Conservation (phyloP, 2,888 invertebrate species). For the Leptodirus hochenwartii region DNA sequence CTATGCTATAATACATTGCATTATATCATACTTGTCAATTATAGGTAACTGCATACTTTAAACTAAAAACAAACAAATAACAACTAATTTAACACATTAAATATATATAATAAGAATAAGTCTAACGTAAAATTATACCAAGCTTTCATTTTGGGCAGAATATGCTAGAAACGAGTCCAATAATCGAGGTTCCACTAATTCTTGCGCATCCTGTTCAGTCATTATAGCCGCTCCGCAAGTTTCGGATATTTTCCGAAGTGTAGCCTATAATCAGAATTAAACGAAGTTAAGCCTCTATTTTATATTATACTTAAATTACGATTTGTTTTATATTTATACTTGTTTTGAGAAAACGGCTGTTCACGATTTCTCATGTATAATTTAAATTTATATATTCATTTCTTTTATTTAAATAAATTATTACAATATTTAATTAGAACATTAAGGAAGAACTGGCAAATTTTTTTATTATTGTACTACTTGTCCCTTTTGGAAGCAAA, state of each 20-base stretch:
- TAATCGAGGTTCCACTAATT: slow-evolving; percentile 54
- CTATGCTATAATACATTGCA: background rate
- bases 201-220: slow-evolving; percentile 41
- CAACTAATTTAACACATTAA: background rate
- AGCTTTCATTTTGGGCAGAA: slow-evolving; percentile 63
- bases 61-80: background rate
- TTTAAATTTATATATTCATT: no score
- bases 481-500: no score
- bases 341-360: no score
- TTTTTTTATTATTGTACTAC: no score
- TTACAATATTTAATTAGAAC: no score
- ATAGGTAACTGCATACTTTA: background rate
- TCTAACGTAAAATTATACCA: slow-evolving; percentile 40
- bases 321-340: slow-evolving; percentile 1
- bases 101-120: background rate
- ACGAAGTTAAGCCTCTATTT: slow-evolving; percentile 1
- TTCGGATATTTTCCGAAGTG: slow-evolving; percentile 41
- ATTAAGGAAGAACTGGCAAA: no score
- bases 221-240: slow-evolving; percentile 34
- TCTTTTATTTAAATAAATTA: no score
- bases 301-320: no score
- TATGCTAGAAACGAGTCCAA: slow-evolving; percentile 65
- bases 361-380: no score
- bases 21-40: background rate
- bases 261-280: slow-evolving; percentile 32